Conservation (phyloP, 2,797 vertebrate genomes). For the Hoplostethus atlanticus region DNA sequence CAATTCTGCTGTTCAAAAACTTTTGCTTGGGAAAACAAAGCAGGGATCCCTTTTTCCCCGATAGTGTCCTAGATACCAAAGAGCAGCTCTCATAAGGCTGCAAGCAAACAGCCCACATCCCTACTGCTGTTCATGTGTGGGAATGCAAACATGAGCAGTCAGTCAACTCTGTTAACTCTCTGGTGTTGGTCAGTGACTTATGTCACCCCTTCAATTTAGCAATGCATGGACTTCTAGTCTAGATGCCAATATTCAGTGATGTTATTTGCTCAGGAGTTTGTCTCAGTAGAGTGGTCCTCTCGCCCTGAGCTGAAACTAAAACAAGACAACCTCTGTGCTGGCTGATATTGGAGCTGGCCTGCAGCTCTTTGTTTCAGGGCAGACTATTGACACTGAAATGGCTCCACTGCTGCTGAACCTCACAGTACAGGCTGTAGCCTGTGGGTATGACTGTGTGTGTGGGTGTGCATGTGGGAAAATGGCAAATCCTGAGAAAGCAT, state of each 20-base stretch:
- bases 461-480: conserved; percentile 63
- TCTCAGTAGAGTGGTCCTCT: conserved; percentile 56
- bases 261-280: conserved; percentile 44
- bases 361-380: conserved; percentile 67
- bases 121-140: not conserved
- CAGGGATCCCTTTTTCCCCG: not conserved
- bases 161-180: not conserved
- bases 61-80: not conserved
- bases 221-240: conserved; percentile 26
- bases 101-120: conserved; percentile 11
- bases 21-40: conserved; percentile 1
- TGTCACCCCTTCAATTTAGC: conserved; percentile 16
- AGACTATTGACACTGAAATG: conserved; percentile 66
- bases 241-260: conserved; percentile 31
- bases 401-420: conserved; percentile 54
- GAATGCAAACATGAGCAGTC: conserved; percentile 16
- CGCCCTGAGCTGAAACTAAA: conserved; percentile 53
- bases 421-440: conserved; percentile 33
- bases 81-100: conserved; percentile 6
- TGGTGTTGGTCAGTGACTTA: not conserved
- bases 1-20: not conserved
- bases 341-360: conserved; percentile 62
- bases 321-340: conserved; percentile 69
- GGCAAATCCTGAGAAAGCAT: conserved; percentile 60
- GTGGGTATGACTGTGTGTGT: conserved; percentile 35